These are phyloP conservation scores for Hydropsyche tenuis DNA, from an alignment of 1,140 invertebrate genomes.

Conservation along the genomic window DNA sequence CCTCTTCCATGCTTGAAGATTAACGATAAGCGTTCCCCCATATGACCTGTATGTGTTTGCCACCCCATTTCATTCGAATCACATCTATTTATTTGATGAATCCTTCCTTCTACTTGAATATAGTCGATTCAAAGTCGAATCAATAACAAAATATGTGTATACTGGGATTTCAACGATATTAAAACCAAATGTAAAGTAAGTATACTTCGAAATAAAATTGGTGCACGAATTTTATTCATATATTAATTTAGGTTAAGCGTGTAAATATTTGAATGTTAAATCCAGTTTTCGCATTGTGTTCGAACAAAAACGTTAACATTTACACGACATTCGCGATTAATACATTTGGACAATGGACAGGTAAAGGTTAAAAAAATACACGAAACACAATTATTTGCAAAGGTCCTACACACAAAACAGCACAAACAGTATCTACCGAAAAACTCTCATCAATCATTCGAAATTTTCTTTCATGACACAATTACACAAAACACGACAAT, in stretches of 20 bases:
- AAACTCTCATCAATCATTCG: constrained; percentile 15
- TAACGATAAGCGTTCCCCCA: constrained; percentile 2
- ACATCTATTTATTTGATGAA: constrained; percentile 18
- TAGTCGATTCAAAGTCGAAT: neutral
- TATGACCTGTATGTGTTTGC: too few species aligned
- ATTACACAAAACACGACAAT: too few species aligned
- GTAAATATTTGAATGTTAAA: neutral
- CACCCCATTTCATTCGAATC: neutral
- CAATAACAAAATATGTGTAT: neutral
- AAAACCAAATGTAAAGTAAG: neutral
- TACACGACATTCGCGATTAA: neutral
- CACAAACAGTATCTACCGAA: neutral
- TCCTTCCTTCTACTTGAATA: neutral
- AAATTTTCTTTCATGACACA: neutral
- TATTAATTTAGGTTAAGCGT: neutral
- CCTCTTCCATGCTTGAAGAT: constrained; percentile 9
- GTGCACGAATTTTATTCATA: too few species aligned
- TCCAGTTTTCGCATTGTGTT: neutral
- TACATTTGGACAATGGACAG: neutral
- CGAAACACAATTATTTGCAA: too few species aligned
- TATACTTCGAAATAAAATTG: too few species aligned
- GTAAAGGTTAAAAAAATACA: constrained; percentile 3
- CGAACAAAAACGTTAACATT: constrained; percentile 3
- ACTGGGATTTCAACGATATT: neutral
- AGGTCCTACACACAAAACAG: too few species aligned